Evolutionary conservation across 2,888 invertebrate genomes (phyloP).

Genomic region (Caenorhabditis panamensis): DNA sequence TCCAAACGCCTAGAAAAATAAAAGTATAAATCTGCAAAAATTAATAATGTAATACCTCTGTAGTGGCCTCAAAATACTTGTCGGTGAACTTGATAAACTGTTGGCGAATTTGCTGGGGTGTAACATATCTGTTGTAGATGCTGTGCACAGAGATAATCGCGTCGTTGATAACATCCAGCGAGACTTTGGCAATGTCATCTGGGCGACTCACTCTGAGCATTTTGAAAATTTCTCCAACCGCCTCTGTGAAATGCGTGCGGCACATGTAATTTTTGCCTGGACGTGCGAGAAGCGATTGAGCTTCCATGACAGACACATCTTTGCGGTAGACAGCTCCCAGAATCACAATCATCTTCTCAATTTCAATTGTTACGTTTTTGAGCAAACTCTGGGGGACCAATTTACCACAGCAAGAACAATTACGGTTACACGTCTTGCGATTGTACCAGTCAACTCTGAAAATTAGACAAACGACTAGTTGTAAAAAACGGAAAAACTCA

Average conservation of each 20-base stretch:
- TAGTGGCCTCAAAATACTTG: neutral
- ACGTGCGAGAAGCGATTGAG: neutral
- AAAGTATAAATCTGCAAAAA: neutral
- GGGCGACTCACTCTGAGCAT: neutral
- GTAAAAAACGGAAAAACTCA: slow-evolving; percentile 10
- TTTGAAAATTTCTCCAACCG: slow-evolving; percentile 15
- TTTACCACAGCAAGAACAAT: slow-evolving; percentile 24
- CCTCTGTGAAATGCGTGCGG: slow-evolving; percentile 24
- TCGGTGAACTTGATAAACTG: slow-evolving; percentile 19
- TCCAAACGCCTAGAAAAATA: neutral
- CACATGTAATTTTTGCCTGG: slow-evolving; percentile 24
- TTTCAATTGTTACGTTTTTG: slow-evolving; percentile 31
- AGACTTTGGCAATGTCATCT: neutral
- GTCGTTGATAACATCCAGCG: neutral
- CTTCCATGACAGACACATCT: slow-evolving; percentile 4
- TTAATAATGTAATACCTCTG: too few relatives aligned
- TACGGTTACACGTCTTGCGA: slow-evolving; percentile 27
- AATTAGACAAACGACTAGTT: slow-evolving; percentile 8
- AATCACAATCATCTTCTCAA: slow-evolving; percentile 37
- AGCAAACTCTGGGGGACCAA: slow-evolving; percentile 13
- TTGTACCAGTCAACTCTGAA: neutral
- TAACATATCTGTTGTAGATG: slow-evolving; percentile 5
- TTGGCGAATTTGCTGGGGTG: neutral
- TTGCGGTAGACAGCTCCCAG: slow-evolving; percentile 26
- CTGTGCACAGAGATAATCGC: neutral